Evolutionary conservation across 2,113 vertebrate genomes (phyloP).

Genomic region (Chrysochloris asiatica): DNA sequence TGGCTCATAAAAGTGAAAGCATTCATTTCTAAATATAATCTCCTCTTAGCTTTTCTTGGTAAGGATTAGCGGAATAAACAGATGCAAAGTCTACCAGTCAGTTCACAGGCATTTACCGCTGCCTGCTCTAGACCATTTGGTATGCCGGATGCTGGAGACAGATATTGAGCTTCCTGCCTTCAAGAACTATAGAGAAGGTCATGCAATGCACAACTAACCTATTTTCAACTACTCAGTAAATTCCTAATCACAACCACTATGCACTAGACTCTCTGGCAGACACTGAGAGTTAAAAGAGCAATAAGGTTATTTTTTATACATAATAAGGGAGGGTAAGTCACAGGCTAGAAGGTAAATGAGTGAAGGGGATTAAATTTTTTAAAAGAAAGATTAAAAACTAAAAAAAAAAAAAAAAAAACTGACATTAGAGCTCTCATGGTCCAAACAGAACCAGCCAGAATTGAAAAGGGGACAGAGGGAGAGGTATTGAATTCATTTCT

Average conservation of each 20-base stretch:
- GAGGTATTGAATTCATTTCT: not conserved
- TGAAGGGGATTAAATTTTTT: not conserved
- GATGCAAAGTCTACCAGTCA: not conserved
- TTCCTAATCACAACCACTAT: not conserved
- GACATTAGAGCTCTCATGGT: not conserved
- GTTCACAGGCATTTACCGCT: not conserved
- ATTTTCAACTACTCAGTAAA: not conserved
- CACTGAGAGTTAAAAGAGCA: not conserved
- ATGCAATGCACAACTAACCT: not conserved
- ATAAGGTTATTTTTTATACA: too few relatives aligned
- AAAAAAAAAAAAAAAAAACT: not conserved
- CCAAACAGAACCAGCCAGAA: slow-evolving; percentile 26
- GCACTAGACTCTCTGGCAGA: not conserved
- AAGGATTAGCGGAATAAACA: slow-evolving; percentile 53
- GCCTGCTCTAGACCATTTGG: not conserved
- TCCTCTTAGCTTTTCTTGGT: slow-evolving; percentile 29
- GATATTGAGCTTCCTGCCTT: not conserved
- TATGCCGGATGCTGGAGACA: not conserved
- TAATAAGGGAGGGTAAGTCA: not conserved
- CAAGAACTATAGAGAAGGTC: not conserved
- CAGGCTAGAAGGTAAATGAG: too few relatives aligned
- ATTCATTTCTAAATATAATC: not conserved
- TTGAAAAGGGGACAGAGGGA: not conserved
- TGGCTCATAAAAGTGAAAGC: slow-evolving; percentile 42
- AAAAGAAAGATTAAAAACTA: too few relatives aligned